Evolutionary conservation across 2,113 vertebrate genomes (phyloP).

Genomic region (Nycticebus coucang): DNA sequence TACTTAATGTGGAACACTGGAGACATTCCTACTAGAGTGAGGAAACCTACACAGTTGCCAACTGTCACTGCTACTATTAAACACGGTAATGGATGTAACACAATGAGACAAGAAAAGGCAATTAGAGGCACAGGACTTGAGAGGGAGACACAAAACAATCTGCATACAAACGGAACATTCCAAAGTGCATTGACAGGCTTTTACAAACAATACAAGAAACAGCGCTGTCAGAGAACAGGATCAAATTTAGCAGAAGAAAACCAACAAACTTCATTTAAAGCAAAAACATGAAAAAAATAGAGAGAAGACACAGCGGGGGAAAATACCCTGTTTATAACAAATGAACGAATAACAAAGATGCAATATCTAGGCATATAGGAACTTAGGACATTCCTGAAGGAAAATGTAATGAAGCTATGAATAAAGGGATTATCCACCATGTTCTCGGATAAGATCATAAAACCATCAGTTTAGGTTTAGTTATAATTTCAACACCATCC

Average conservation of each 20-base stretch:
- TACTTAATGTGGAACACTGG: background rate
- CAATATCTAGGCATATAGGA: background rate
- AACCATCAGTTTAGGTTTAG: background rate
- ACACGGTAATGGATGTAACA: accelerated
- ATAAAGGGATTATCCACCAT: background rate
- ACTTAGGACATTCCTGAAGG: background rate
- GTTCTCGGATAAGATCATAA: background rate
- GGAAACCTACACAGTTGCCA: background rate
- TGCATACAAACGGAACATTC: background rate
- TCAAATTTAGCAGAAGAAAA: background rate
- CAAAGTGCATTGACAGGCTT: background rate
- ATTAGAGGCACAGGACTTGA: background rate
- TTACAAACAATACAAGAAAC: background rate
- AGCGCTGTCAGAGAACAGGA: background rate
- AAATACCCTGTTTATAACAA: background rate
- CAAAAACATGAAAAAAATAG: background rate
- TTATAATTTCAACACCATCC: background rate
- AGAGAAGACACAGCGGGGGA: background rate
- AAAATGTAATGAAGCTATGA: background rate
- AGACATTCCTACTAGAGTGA: background rate
- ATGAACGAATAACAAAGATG: background rate
- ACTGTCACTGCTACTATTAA: background rate
- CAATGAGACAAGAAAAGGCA: background rate
- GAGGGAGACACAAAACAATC: background rate
- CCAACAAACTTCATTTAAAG: background rate